These are phyloP conservation scores for Pygoscelis antarcticus DNA, from an alignment of 2,113 vertebrate genomes.

Conservation along the genomic window DNA sequence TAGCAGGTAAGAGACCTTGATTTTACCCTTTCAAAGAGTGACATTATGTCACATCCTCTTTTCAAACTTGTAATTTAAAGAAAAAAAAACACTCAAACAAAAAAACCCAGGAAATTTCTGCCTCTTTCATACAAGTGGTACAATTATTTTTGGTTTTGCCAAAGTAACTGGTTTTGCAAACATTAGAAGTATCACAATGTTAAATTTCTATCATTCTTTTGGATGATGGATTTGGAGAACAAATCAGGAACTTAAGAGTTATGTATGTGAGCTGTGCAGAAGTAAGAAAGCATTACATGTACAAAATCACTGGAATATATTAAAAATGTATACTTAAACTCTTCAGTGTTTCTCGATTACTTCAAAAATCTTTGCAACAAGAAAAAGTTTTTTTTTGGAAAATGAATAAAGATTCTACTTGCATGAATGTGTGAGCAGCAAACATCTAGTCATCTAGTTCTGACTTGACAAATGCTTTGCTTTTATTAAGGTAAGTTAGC, in stretches of 20 bases:
- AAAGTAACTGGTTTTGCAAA: not conserved
- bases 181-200: accelerated
- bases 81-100: not conserved
- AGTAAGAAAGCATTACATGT: not conserved
- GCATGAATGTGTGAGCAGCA: not conserved
- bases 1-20: not conserved
- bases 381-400: not conserved
- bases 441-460: not conserved
- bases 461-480: not conserved
- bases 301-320: not conserved
- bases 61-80: not conserved
- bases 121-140: not conserved
- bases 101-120: not conserved
- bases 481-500: not conserved
- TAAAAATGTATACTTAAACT: not conserved
- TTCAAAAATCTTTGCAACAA: not conserved
- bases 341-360: not conserved
- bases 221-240: not conserved
- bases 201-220: not conserved
- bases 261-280: not conserved
- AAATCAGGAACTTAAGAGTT: not conserved
- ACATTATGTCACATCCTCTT: not conserved
- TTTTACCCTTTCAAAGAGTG: not conserved
- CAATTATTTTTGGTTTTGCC: not conserved
- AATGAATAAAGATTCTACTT: not conserved